Evolutionary conservation across 2,888 invertebrate genomes (phyloP), one percentile per base, ranked within the genome.

Genomic region (Buathra laborator): DNA sequence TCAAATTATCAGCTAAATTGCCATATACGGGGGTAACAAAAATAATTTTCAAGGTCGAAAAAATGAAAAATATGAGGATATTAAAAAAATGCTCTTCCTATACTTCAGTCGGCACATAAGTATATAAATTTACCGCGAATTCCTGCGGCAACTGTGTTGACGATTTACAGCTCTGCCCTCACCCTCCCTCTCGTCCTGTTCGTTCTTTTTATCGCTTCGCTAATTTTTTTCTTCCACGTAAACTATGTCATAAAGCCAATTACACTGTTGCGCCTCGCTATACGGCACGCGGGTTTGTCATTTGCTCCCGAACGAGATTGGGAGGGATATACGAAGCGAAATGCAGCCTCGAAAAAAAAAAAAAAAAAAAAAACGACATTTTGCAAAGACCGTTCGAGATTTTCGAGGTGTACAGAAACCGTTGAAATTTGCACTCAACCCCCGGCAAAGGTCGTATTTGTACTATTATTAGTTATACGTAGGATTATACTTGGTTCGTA

Each of bases 211-310:
- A 86, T 88, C 83, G 84, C 80, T 82, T 83, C 84, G 87, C 85
- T 90, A 90, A 91, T 91, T 90, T 89, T 89, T 78, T 90, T 51
- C 14, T 92, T 93, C 91, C 90, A 86, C 89, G 91, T 92, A 93
- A 93, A 92, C 86, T 87, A 90, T 88, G 89, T 91, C 91, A 90
- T 92, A 91, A 93, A 92, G 88, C 80, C 90, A 92, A 93, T 93
- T 91, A 91, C 89, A 87, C 86, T 84, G 83, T 83, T 56, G 86
- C 70, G 81, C 74, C 71, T 82, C 87, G 87, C 37, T 37, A 86
- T 76, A 80, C 85, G 83, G 81, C 81, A 71, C 87, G 48, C 81
- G 88, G 90, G 59, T 92, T 93, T 92, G 92, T 93, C 92, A 93
- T 93, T 93, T 90, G 87, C 84, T 87, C 86, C 81, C 80, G 78